These are phyloP conservation scores for Idaea dimidiata DNA, from an alignment of 2,888 invertebrate species.

Conservation along the genomic window DNA sequence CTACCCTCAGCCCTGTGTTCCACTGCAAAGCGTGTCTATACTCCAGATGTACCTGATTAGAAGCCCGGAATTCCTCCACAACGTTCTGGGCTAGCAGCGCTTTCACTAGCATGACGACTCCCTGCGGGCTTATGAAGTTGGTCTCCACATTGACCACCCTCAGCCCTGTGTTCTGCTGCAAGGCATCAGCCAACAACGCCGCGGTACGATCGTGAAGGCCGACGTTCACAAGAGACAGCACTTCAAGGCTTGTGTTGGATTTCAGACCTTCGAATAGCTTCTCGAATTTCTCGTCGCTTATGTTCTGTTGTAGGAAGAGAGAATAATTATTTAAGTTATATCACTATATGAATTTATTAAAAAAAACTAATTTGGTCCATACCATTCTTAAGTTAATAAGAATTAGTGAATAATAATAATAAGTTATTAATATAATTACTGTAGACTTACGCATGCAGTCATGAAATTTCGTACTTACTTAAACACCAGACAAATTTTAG, in stretches of 20 bases:
- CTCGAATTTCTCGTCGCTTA: slow-evolving; percentile 96
- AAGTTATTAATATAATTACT: too few species aligned
- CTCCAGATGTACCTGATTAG: slow-evolving; percentile 90
- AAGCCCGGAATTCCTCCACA: slow-evolving; percentile 96
- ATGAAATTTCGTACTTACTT: too few species aligned
- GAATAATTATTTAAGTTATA: neutral
- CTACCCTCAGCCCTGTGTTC: slow-evolving; percentile 89
- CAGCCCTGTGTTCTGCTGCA: slow-evolving; percentile 89
- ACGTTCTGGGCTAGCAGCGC: slow-evolving; percentile 92
- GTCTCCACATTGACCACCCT: slow-evolving; percentile 96
- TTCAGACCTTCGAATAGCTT: slow-evolving; percentile 93
- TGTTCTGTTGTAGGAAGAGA: slow-evolving; percentile 85
- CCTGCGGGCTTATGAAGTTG: slow-evolving; percentile 96
- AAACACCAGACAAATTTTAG: too few species aligned
- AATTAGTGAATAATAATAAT: too few species aligned
- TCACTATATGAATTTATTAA: too few species aligned
- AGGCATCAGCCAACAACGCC: slow-evolving; percentile 89
- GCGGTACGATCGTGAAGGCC: slow-evolving; percentile 95
- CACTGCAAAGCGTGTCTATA: too few species aligned
- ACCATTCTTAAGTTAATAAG: too few species aligned
- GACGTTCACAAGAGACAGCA: slow-evolving; percentile 95
- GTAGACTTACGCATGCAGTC: too few species aligned
- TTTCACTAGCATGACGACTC: slow-evolving; percentile 91
- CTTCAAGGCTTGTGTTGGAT: slow-evolving; percentile 94
- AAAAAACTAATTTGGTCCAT: too few species aligned